Conservation (phyloP, 1,140 invertebrate genomes). For the Cherax destructor region DNA sequence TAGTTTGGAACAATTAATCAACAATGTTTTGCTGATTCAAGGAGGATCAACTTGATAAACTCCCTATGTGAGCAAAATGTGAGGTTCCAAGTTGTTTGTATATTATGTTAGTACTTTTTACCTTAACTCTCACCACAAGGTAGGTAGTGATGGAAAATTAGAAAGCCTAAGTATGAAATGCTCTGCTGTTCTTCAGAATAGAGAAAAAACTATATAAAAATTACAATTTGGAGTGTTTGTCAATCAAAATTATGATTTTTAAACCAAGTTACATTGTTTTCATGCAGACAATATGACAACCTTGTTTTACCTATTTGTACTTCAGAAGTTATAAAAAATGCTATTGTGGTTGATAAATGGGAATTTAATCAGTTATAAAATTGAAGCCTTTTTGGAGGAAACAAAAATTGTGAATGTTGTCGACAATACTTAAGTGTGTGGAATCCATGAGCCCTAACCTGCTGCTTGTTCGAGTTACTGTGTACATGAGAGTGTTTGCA, state of each 20-base stretch:
- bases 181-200: not conserved
- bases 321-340: too few relatives aligned
- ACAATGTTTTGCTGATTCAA: not conserved
- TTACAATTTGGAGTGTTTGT: not conserved
- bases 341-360: too few relatives aligned
- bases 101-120: too few relatives aligned
- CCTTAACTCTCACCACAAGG: not conserved
- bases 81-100: too few relatives aligned
- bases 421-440: slow-evolving; percentile 8
- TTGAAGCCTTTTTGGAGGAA: too few relatives aligned
- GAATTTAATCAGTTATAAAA: too few relatives aligned
- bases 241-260: not conserved
- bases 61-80: too few relatives aligned
- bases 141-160: not conserved
- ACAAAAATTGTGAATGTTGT: not conserved
- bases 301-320: too few relatives aligned
- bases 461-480: slow-evolving; percentile 19
- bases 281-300: too few relatives aligned
- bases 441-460: not conserved
- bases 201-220: not conserved
- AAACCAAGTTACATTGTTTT: not conserved
- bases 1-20: too few relatives aligned
- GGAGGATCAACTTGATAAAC: too few relatives aligned
- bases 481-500: not conserved
- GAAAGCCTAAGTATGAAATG: not conserved